Conservation (phyloP, 2,113 vertebrate genomes). For the Mormyrus iriodes region DNA sequence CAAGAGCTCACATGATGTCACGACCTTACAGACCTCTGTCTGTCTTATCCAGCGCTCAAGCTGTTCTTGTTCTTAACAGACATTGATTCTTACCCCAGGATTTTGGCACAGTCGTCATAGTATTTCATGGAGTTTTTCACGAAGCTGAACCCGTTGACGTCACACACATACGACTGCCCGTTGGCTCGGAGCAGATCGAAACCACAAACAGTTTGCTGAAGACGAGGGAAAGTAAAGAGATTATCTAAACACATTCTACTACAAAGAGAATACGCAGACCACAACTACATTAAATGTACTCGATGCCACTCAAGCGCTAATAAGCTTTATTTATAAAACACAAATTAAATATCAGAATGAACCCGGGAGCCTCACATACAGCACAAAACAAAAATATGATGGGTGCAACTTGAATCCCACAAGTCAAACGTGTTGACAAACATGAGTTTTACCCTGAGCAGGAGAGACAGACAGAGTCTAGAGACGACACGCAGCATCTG, state of each 20-base stretch:
- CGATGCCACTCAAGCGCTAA: background rate
- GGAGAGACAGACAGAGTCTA: background rate
- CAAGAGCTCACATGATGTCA: slow-evolving; percentile 5
- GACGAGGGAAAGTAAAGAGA: slow-evolving; percentile 34
- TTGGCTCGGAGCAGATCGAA: slow-evolving; percentile 84
- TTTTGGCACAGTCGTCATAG: slow-evolving; percentile 88
- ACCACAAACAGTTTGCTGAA: slow-evolving; percentile 86
- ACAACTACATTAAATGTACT: background rate
- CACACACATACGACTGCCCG: slow-evolving; percentile 86
- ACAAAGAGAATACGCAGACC: background rate
- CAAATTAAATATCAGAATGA: background rate
- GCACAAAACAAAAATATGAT: background rate
- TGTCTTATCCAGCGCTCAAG: background rate
- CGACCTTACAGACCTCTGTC: background rate
- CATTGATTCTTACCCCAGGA: slow-evolving; percentile 69
- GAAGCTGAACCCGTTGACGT: slow-evolving; percentile 88
- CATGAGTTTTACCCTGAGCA: background rate
- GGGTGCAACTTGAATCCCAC: background rate
- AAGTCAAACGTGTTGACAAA: background rate
- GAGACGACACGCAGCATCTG: background rate
- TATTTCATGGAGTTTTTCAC: slow-evolving; percentile 93
- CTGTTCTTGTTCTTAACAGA: background rate
- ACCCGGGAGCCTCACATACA: background rate
- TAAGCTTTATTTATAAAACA: background rate
- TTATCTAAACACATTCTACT: background rate